Base-by-base conservation (phyloP, 1,140 invertebrate genomes). In the Tenebrio molitor region DNA sequence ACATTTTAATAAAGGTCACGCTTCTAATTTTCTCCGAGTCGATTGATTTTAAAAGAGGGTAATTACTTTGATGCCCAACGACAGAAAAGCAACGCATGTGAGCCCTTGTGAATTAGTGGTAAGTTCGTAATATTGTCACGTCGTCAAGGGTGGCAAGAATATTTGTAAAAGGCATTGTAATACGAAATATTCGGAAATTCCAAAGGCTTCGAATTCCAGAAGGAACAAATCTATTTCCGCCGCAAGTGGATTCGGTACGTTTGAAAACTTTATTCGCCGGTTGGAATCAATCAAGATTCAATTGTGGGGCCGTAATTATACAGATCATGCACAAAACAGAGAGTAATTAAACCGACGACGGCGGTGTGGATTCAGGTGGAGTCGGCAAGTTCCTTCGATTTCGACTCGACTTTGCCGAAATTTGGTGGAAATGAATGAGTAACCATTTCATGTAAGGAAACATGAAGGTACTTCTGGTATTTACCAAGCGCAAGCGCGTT, bases 391-490 rank as follows among this genome's bases (percentile, higher is more conserved):
- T 7, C 2, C 6, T 8, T 39, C 36, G 12, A 12, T 39, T n/a
- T 39, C 10, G 29, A 14, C 23, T 58, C 21, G 10, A 58, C 23
- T 58, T 15, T 15, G 6, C 3, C 50, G 12, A 39, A 39, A 39
- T 39, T 39, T n/a, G 36, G 5, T 12, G 36, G 44, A 50, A 50
- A 19, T 58, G 50, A 29, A 58, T 58, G 50, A 58, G 12, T 58
- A 58, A 58, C 50, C 50, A 58, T 29, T 58, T 58, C 50, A 58
- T 15, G 23, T 58, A 33, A 29, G 23, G 23, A 23, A 58, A 58
- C 50, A 58, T 58, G 50, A 58, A 58, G 50, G 50, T 58, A 58
- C 50, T 58, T 58, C 50, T 58, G 50, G 50, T 33, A 58, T 58
- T 58, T 58, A 58, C 23, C 50, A 58, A 58, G 50, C 50, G 50